Percentiles rank a stretch among this genome's conserved stretches.
These are phyloP conservation scores for Chalcosyrphus nemorum DNA, from an alignment of 2,888 invertebrate species.

Conservation along the genomic window DNA sequence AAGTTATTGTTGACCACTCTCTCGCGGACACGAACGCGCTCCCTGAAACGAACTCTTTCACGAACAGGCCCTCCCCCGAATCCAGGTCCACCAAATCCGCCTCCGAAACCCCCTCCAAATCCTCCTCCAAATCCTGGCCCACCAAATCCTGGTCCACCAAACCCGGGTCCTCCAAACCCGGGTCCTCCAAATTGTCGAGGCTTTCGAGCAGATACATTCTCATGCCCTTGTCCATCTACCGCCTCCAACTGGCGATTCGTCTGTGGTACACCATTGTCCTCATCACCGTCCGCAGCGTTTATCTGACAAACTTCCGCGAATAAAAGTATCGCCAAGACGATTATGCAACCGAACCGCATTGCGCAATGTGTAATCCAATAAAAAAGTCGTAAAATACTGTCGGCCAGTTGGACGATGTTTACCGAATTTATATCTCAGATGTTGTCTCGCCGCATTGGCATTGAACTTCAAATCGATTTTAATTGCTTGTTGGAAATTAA, in stretches of 20 bases:
- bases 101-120: slow-evolving; percentile 23
- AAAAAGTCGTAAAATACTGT: slow-evolving; percentile 12
- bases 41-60: not conserved
- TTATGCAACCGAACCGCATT: slow-evolving; percentile 14
- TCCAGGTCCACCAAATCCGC: slow-evolving; percentile 36
- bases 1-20: slow-evolving; percentile 14
- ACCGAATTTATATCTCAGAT: slow-evolving; percentile 29
- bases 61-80: slow-evolving; percentile 24
- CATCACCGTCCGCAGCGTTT: not conserved
- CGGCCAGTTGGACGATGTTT: not conserved
- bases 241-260: slow-evolving; percentile 10
- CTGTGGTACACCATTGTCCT: not conserved
- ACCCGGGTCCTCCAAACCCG: slow-evolving; percentile 25
- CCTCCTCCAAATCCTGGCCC: slow-evolving; percentile 21
- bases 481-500: not conserved
- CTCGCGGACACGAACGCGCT: slow-evolving; percentile 7
- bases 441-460: not conserved
- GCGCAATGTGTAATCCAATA: not conserved
- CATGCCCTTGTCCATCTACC: slow-evolving; percentile 56
- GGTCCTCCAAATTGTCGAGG: slow-evolving; percentile 50
- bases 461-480: slow-evolving; percentile 29
- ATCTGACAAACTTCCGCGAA: not conserved
- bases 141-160: slow-evolving; percentile 33
- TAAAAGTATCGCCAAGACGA: slow-evolving; percentile 4
- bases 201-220: slow-evolving; percentile 40